These are phyloP conservation scores for Sinocyclocheilus maitianheensis DNA, from an alignment of 2,113 vertebrate species.

Conservation along the genomic window DNA sequence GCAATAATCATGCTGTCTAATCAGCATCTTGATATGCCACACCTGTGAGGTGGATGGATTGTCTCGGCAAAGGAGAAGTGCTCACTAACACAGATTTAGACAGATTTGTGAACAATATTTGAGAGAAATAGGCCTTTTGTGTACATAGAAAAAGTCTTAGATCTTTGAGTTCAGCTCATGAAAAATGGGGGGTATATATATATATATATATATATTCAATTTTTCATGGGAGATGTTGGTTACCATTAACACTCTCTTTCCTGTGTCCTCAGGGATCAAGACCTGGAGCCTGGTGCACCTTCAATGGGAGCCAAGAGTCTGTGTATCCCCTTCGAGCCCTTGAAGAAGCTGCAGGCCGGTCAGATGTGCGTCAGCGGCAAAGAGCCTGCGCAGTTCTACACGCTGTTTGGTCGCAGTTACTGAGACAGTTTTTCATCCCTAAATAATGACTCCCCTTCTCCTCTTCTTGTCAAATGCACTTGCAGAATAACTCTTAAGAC, in stretches of 20 bases:
- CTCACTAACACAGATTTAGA: too few relatives aligned
- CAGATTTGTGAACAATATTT: too few relatives aligned
- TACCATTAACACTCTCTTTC: neutral
- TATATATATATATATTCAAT: too few relatives aligned
- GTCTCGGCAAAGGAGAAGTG: too few relatives aligned
- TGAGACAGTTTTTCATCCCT: conserved; percentile 60
- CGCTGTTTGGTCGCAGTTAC: conserved; percentile 97
- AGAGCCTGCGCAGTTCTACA: conserved; percentile 89
- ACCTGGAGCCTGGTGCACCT: conserved; percentile 93
- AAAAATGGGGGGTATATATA: too few relatives aligned
- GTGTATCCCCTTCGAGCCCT: conserved; percentile 93
- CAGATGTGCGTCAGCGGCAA: conserved; percentile 86
- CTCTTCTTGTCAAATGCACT: conserved; percentile 27
- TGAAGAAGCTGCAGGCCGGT: conserved; percentile 80
- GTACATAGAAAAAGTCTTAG: too few relatives aligned
- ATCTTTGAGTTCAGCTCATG: too few relatives aligned
- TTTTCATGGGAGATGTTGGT: too few relatives aligned
- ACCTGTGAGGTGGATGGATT: too few relatives aligned
- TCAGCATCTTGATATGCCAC: too few relatives aligned
- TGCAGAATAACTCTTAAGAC: neutral
- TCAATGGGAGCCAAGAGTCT: conserved; percentile 99
- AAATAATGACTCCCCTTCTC: neutral
- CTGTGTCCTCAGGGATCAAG: conserved; percentile 85
- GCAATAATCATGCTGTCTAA: too few relatives aligned
- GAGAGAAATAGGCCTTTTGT: too few relatives aligned